Evolutionary conservation across 35 echinoderm and acorn worm genomes (phyloP), one percentile per base, ranked within the genome.

Genomic region (Lytechinus variegatus): DNA sequence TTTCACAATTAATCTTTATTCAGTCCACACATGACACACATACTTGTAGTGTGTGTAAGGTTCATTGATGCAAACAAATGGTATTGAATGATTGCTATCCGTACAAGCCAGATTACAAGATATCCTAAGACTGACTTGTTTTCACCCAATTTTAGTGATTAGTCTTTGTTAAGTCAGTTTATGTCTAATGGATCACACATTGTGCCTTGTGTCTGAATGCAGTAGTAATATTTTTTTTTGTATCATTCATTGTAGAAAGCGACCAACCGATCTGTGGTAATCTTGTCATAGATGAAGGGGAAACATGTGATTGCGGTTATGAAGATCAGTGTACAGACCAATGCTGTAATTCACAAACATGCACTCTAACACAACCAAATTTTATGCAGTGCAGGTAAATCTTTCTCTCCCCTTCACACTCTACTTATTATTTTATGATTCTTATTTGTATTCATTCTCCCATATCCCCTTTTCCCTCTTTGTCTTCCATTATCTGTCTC

Each of bases 301-400:
- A 99, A 87, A 94, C 98, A 86, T 99, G 98, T 79, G 98, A 99
- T 86, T 99, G 98, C 96, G 98, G 98, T 10, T 99, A 98, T 55
- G 96, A 95, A 53, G 97, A 98, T n/a, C 95, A 98, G 94, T 99
- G 98, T 72, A 33, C 14, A 12, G 97, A 98, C 11, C 60, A 94
- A 7, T 95, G 93, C 60, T 99, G 98, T 86, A 27, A 57, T 57
- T 51, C 95, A 1, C n/a, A 13, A 21, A 96, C 97, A 10, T 99
- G 98, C 56, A 96, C 56, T 11, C 86, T 96, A 52, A 94, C 66
- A 27, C 33, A 44, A 44, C 27, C 0, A 54, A 66, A 27, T 0
- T 87, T 56, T 71, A 95, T 95, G 5, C 12, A 95, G 54, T 99
- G 98, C 97, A 99, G 98, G 98, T 99, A 94, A 94, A 92, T 90